Conservation (phyloP, 2,888 invertebrate species). For the Julus scanicus region DNA sequence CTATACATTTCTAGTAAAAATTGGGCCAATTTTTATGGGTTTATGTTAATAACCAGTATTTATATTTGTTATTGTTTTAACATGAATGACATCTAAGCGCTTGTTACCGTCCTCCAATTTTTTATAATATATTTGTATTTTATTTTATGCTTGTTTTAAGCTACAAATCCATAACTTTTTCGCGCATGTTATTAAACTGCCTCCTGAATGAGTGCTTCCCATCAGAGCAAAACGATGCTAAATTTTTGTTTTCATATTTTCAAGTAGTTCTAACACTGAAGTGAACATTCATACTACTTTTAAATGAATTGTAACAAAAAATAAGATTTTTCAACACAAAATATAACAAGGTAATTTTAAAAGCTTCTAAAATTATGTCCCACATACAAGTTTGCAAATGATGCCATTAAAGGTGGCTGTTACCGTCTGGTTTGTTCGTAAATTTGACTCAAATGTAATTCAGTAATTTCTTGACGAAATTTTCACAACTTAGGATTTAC, state of each 20-base stretch:
- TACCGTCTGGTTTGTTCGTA: background rate
- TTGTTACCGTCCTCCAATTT: background rate
- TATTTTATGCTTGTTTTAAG: background rate
- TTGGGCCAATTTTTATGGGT: conserved; percentile 9
- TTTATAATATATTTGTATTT: background rate
- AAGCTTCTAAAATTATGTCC: too few relatives aligned
- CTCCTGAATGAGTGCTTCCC: conserved; percentile 8
- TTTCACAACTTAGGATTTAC: too few relatives aligned
- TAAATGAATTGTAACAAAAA: too few relatives aligned
- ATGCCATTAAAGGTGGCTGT: background rate
- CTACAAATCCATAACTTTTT: background rate
- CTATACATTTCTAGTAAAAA: background rate
- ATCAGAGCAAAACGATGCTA: background rate
- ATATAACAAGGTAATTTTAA: too few relatives aligned
- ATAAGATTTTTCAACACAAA: too few relatives aligned
- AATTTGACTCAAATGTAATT: background rate
- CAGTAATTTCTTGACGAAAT: background rate
- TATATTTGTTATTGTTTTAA: background rate
- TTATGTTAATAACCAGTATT: background rate
- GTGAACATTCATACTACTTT: too few relatives aligned
- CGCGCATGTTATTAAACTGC: background rate
- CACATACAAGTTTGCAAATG: too few relatives aligned
- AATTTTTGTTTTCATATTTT: background rate
- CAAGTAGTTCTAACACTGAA: background rate
- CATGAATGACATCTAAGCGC: background rate